Evolutionary conservation across 2,888 invertebrate genomes (phyloP).

Genomic region (Cerastis leucographa): DNA sequence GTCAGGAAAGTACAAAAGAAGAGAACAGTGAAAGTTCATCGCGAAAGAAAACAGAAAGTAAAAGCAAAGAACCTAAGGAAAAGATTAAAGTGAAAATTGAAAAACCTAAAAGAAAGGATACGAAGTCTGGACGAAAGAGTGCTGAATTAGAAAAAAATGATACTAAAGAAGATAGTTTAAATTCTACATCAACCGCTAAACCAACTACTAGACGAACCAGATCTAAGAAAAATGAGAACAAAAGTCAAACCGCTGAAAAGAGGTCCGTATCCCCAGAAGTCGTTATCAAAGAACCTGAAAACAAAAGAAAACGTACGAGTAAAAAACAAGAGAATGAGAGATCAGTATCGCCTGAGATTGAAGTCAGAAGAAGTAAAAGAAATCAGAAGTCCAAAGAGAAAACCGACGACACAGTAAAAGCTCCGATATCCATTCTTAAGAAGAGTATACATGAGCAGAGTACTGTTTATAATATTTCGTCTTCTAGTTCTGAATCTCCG

Average conservation of each 20-base stretch:
- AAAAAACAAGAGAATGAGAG: conserved; percentile 55
- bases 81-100: conserved; percentile 63
- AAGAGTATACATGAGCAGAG: conserved; percentile 76
- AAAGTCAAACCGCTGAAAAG: conserved; percentile 34
- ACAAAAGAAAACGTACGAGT: conserved; percentile 42
- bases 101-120: conserved; percentile 56
- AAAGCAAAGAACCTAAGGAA: conserved; percentile 56
- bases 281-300: conserved; percentile 37
- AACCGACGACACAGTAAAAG: conserved; percentile 58
- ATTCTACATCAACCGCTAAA: conserved; percentile 42
- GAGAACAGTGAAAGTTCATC: conserved; percentile 32
- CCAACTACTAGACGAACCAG: conserved; percentile 61
- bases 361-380: conserved; percentile 79
- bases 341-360: conserved; percentile 68
- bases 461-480: conserved; percentile 78
- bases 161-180: conserved; percentile 29
- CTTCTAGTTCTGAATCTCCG: conserved; percentile 76
- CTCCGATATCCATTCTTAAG: conserved; percentile 68
- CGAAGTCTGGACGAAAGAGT: conserved; percentile 38
- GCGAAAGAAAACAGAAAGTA: conserved; percentile 41
- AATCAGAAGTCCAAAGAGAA: conserved; percentile 71
- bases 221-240: conserved; percentile 71
- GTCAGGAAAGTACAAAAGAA: conserved; percentile 39
- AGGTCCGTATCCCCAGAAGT: conserved; percentile 54
- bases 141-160: conserved; percentile 41